phyloP scores from a whole-genome alignment of 2,113 vertebrate species.

The Hippoglossus stenolepis region DNA sequence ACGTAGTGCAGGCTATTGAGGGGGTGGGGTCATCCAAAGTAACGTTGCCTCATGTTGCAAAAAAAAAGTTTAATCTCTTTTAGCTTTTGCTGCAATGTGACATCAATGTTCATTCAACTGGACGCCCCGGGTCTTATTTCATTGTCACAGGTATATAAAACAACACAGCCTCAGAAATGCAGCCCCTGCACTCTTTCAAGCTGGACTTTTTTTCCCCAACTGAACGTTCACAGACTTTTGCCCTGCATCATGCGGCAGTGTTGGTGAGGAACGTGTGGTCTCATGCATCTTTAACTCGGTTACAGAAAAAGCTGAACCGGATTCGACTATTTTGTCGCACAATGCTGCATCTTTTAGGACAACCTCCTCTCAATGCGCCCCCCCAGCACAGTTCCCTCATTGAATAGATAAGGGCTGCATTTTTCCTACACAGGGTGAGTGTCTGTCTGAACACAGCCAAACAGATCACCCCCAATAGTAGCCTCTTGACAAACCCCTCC shows the following conservation, averaged over 20 bases:
- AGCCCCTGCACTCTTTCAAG: neutral
- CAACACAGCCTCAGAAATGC: neutral
- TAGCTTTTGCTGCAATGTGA: neutral
- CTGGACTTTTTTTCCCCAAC: neutral
- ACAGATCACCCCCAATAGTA: slow-evolving; percentile 1
- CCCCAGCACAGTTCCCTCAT: neutral
- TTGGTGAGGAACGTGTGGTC: neutral
- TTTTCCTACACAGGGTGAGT: neutral
- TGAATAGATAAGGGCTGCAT: neutral
- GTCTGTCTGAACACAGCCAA: neutral
- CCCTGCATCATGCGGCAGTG: neutral
- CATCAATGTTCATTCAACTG: neutral
- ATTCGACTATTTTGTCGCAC: neutral
- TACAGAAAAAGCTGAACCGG: neutral
- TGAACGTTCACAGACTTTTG: neutral
- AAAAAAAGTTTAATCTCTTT: neutral
- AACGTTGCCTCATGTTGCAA: neutral
- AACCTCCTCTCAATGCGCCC: too few relatives aligned
- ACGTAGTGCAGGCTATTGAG: neutral
- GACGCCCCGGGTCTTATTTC: neutral
- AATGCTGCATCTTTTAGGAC: too few relatives aligned
- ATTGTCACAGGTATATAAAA: neutral
- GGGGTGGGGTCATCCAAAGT: neutral
- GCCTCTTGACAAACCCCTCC: slow-evolving; percentile 20
- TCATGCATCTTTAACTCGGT: neutral